Conservation (phyloP, 2,888 invertebrate genomes). For the Noctuana brunneofusca region DNA sequence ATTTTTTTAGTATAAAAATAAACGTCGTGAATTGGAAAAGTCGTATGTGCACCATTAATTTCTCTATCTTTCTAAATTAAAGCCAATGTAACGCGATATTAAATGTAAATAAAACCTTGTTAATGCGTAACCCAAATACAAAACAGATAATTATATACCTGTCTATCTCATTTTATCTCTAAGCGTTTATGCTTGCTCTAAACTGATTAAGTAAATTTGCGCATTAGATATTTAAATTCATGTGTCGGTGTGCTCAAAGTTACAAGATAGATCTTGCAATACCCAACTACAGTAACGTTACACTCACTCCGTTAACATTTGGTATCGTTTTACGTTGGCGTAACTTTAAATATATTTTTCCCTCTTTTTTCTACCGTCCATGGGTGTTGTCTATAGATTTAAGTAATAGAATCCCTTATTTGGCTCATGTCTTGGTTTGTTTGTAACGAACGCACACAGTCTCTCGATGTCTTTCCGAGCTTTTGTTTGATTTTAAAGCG, state of each 20-base stretch:
- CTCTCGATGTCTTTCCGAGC: conserved; percentile 49
- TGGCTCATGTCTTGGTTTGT: conserved; percentile 35
- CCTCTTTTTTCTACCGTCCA: conserved; percentile 75
- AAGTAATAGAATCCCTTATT: conserved; percentile 44
- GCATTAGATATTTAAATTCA: too few species aligned
- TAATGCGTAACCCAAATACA: not conserved
- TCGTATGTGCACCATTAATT: conserved; percentile 19
- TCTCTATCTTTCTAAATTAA: conserved; percentile 30
- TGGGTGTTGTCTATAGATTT: conserved; percentile 71
- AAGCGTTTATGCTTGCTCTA: too few species aligned
- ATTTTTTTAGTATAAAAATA: conserved; percentile 13
- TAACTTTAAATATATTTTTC: conserved; percentile 35
- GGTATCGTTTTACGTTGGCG: not conserved
- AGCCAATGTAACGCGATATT: not conserved
- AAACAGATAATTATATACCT: too few species aligned
- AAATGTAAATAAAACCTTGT: not conserved
- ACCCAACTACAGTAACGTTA: too few species aligned
- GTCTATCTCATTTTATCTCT: too few species aligned
- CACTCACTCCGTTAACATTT: not conserved
- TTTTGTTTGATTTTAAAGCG: conserved; percentile 55
- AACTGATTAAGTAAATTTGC: too few species aligned
- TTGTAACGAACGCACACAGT: conserved; percentile 48
- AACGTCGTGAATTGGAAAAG: conserved; percentile 25
- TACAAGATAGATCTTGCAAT: too few species aligned
- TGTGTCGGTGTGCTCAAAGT: too few species aligned